A percentile compares a stretch with the other conserved stretches of the same genome.
These are phyloP conservation scores for Amia ocellicauda DNA, from an alignment of 2,113 vertebrate species.

Conservation along the genomic window DNA sequence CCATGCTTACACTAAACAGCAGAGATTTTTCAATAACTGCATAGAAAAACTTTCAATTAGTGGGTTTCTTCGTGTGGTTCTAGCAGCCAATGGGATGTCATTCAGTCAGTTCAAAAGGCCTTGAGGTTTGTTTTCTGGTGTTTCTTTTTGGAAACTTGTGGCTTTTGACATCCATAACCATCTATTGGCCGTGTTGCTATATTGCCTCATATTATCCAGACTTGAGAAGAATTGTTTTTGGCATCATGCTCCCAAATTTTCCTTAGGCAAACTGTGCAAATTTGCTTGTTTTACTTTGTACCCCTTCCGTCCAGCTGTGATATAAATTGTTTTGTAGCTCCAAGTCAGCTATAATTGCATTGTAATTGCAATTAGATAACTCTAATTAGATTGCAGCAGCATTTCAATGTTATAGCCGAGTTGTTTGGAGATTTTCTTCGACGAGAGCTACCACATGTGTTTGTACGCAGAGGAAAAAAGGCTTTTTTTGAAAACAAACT, in stretches of 20 bases:
- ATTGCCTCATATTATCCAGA: conserved; percentile 73
- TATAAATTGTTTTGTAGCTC: conserved; percentile 4
- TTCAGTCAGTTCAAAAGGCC: conserved; percentile 63
- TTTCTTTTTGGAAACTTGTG: conserved; percentile 75
- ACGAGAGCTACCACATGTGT: conserved; percentile 10
- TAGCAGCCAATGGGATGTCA: conserved; percentile 64
- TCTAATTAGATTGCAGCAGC: conserved; percentile 23
- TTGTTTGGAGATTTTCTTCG: conserved; percentile 11
- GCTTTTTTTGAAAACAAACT: background rate
- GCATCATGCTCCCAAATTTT: conserved; percentile 62
- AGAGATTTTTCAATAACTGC: conserved; percentile 64
- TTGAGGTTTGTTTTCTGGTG: conserved; percentile 68
- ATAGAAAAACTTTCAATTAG: conserved; percentile 71
- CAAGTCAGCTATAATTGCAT: conserved; percentile 18
- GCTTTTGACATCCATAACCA: conserved; percentile 70
- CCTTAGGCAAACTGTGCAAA: conserved; percentile 50
- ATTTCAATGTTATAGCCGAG: background rate
- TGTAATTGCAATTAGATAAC: conserved; percentile 38
- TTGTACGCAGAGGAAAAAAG: background rate
- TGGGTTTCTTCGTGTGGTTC: conserved; percentile 66
- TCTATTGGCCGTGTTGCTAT: conserved; percentile 59
- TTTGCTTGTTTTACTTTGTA: conserved; percentile 33
- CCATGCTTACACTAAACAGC: conserved; percentile 52
- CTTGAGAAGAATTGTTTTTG: conserved; percentile 70
- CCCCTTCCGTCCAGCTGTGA: conserved; percentile 20